Percentiles rank a stretch among this genome's conserved stretches.
These are phyloP conservation scores for Microplitis manilae DNA, from an alignment of 2,888 invertebrate species.

Conservation along the genomic window DNA sequence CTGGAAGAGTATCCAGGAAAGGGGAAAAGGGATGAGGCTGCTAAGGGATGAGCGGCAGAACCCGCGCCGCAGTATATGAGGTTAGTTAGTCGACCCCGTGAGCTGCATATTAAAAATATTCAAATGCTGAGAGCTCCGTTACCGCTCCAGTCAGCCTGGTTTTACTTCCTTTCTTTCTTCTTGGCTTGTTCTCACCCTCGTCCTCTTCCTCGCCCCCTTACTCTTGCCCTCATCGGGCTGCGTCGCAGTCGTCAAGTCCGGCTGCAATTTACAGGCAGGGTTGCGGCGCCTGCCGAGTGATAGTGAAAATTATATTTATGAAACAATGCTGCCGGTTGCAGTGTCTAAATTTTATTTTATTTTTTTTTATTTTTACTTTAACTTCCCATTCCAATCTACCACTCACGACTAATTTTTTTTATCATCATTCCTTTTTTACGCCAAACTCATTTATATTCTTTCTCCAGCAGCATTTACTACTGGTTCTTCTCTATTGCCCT, in stretches of 20 bases:
- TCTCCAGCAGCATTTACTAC: background rate
- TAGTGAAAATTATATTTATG: slow-evolving; percentile 64
- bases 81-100: slow-evolving; percentile 65
- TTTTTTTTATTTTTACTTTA: too few species aligned
- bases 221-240: background rate
- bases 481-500: background rate
- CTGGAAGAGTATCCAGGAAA: slow-evolving; percentile 24
- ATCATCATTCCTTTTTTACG: slow-evolving; percentile 23
- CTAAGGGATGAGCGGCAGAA: slow-evolving; percentile 37
- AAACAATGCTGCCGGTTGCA: slow-evolving; percentile 55
- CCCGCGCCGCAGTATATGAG: slow-evolving; percentile 58
- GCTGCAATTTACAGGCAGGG: slow-evolving; percentile 55
- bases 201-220: background rate
- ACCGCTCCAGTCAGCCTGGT: slow-evolving; percentile 9
- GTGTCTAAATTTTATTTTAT: too few species aligned
- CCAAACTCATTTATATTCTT: background rate
- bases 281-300: slow-evolving; percentile 50
- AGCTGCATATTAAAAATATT: slow-evolving; percentile 69
- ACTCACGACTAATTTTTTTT: slow-evolving; percentile 39
- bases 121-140: slow-evolving; percentile 55
- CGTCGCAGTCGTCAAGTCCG: slow-evolving; percentile 22
- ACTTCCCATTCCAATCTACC: too few species aligned
- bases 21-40: slow-evolving; percentile 44
- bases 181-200: slow-evolving; percentile 14
- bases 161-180: slow-evolving; percentile 25